These are phyloP conservation scores for Amphiprion ocellaris DNA, from an alignment of 2,113 vertebrate species.

Conservation along the genomic window DNA sequence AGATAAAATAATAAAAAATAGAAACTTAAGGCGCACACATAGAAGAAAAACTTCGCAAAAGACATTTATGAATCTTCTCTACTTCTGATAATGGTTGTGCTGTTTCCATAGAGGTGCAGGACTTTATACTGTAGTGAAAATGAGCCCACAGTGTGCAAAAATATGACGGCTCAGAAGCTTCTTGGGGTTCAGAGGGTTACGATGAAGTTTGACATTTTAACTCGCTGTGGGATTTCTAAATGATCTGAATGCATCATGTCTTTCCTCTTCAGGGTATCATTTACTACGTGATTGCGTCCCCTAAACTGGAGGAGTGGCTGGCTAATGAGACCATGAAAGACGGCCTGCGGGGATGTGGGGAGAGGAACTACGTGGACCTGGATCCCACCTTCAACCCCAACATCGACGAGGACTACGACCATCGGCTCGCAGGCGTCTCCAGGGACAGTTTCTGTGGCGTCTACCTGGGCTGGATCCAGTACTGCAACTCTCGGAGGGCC, in stretches of 20 bases:
- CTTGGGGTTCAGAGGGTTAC: background rate
- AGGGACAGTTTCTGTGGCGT: slow-evolving; percentile 96
- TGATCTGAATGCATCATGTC: background rate
- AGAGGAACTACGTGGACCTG: slow-evolving; percentile 96
- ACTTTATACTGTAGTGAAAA: too few relatives aligned
- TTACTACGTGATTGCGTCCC: slow-evolving; percentile 94
- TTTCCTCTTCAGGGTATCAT: slow-evolving; percentile 90
- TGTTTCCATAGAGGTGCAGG: too few relatives aligned
- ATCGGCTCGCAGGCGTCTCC: slow-evolving; percentile 95
- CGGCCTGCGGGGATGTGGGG: slow-evolving; percentile 90
- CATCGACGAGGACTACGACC: slow-evolving; percentile 99
- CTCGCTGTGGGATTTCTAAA: background rate
- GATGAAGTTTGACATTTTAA: background rate
- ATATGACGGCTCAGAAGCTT: too few relatives aligned
- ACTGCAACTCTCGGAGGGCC: slow-evolving; percentile 93
- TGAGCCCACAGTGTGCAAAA: too few relatives aligned
- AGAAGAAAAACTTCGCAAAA: too few relatives aligned
- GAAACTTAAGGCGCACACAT: too few relatives aligned
- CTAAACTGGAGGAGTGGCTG: slow-evolving; percentile 97
- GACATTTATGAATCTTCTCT: too few relatives aligned
- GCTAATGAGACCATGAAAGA: slow-evolving; percentile 97
- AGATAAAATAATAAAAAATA: too few relatives aligned
- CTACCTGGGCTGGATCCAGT: slow-evolving; percentile 97
- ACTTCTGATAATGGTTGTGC: too few relatives aligned
- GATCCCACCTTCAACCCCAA: slow-evolving; percentile 99